These are phyloP conservation scores for Rugalucina vietnamica DNA, from an alignment of 2,888 invertebrate genomes.

Conservation along the genomic window DNA sequence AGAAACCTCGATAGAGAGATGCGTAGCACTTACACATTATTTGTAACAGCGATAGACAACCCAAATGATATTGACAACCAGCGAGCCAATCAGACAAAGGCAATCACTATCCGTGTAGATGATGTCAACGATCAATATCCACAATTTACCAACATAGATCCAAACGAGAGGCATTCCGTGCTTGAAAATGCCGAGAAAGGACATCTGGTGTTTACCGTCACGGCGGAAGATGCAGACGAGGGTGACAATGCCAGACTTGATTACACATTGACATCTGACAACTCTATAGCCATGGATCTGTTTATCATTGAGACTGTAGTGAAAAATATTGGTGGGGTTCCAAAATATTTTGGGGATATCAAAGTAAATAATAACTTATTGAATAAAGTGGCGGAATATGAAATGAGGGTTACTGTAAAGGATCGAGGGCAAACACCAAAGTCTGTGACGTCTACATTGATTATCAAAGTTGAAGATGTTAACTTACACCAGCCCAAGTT, in stretches of 20 bases:
- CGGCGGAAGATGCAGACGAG: slow-evolving; percentile 72
- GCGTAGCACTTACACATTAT: slow-evolving; percentile 89
- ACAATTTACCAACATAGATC: slow-evolving; percentile 83
- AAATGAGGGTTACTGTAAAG: slow-evolving; percentile 90
- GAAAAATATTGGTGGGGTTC: slow-evolving; percentile 42
- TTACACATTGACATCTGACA: slow-evolving; percentile 65
- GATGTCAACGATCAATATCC: slow-evolving; percentile 97
- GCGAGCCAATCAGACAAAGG: slow-evolving; percentile 85
- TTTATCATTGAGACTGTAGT: slow-evolving; percentile 93
- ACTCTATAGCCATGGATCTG: slow-evolving; percentile 90
- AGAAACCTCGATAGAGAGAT: slow-evolving; percentile 89
- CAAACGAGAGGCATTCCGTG: slow-evolving; percentile 52
- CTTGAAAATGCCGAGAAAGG: slow-evolving; percentile 65
- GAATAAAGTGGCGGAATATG: slow-evolving; percentile 91
- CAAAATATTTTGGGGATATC: slow-evolving; percentile 84
- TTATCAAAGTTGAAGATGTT: slow-evolving; percentile 87
- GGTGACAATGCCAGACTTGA: slow-evolving; percentile 70
- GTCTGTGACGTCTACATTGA: slow-evolving; percentile 42
- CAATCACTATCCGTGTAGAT: slow-evolving; percentile 88
- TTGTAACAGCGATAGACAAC: slow-evolving; percentile 90
- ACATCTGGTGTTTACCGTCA: slow-evolving; percentile 66
- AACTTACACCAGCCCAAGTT: slow-evolving; percentile 92
- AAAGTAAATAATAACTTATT: slow-evolving; percentile 88
- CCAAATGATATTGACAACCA: slow-evolving; percentile 84
- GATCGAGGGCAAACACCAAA: slow-evolving; percentile 89